phyloP scores from a whole-genome alignment of 2,113 vertebrate genomes.

The Henicopernis longicauda region DNA sequence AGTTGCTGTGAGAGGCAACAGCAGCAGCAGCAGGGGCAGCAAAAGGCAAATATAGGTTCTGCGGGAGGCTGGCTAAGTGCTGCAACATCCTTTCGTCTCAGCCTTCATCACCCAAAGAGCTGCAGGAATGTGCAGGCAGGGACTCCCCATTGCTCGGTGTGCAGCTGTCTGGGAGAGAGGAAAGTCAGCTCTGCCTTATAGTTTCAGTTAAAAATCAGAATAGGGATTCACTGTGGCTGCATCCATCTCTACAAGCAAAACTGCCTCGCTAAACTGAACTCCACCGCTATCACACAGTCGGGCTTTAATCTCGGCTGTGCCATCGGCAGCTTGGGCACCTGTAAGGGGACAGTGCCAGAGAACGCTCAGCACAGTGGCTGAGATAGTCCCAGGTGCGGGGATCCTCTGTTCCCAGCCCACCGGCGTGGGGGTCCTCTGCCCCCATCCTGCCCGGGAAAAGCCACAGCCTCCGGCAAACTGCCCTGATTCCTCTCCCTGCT shows the following conservation, averaged over 20 bases:
- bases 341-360: neutral
- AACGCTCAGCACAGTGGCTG: fast-evolving
- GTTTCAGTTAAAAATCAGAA: neutral
- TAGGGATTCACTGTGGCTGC: neutral
- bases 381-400: fast-evolving
- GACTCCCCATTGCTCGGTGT: neutral
- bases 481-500: neutral
- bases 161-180: neutral
- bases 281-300: neutral
- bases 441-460: neutral
- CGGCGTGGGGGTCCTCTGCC: fast-evolving
- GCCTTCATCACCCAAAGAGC: neutral
- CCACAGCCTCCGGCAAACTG: neutral
- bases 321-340: neutral
- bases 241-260: neutral
- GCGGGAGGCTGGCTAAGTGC: neutral
- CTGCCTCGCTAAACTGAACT: neutral
- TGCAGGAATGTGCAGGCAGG: neutral
- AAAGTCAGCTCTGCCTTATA: neutral
- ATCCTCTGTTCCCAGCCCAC: neutral
- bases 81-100: neutral
- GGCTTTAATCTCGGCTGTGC: neutral
- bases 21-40: neutral
- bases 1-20: neutral
- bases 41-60: neutral